A percentile compares a stretch with the other conserved stretches of the same genome.
These are phyloP conservation scores for Drosophila tsacasi DNA, from an alignment of 1,140 invertebrate species.

Conservation along the genomic window DNA sequence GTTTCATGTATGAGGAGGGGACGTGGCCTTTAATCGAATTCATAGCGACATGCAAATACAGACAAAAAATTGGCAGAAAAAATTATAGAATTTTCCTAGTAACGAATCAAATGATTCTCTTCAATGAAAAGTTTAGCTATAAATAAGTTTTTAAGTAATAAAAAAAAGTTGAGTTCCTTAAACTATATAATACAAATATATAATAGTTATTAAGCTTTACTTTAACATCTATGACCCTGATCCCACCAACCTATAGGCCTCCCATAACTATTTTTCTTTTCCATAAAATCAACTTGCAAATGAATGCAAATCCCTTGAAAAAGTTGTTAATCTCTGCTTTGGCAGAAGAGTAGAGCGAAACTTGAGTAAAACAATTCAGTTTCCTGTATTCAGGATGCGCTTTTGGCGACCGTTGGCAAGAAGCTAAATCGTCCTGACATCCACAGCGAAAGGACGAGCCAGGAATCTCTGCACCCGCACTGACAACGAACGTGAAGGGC, in stretches of 20 bases:
- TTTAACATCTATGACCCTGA: not conserved
- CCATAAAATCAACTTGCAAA: constrained; percentile 17
- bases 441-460: constrained; percentile 8
- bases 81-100: not conserved
- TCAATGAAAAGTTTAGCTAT: not conserved
- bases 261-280: not conserved
- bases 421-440: constrained; percentile 26
- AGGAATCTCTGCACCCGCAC: constrained; percentile 37
- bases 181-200: not conserved
- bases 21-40: constrained; percentile 63
- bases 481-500: constrained; percentile 40
- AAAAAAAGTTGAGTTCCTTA: not conserved
- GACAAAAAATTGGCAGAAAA: constrained; percentile 16
- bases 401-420: constrained; percentile 21
- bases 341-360: constrained; percentile 5
- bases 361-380: constrained; percentile 39
- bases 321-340: constrained; percentile 2
- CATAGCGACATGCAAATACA: constrained; percentile 38
- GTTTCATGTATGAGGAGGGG: constrained; percentile 12
- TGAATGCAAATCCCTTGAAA: constrained; percentile 21
- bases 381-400: constrained; percentile 37
- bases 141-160: not conserved
- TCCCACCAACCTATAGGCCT: not conserved
- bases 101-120: constrained; percentile 13
- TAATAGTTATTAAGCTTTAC: not conserved